These are phyloP conservation scores for Macrocentrus cingulum DNA, from an alignment of 1,140 invertebrate species.

Conservation along the genomic window DNA sequence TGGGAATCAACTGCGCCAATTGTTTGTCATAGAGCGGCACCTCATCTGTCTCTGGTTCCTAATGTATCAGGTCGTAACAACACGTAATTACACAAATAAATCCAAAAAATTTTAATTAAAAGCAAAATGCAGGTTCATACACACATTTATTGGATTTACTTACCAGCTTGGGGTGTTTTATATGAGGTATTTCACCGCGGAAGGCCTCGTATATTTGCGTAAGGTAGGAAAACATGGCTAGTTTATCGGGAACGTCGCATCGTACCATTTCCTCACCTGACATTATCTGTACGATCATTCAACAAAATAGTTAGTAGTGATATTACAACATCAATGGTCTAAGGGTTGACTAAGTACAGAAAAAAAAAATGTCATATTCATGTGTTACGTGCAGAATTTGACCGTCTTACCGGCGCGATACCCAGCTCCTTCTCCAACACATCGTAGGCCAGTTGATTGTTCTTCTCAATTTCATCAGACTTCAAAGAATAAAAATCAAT, in stretches of 20 bases:
- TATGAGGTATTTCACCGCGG: conserved; percentile 78
- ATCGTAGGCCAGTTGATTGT: conserved; percentile 83
- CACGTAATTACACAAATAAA: not conserved
- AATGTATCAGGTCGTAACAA: not conserved
- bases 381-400: not conserved
- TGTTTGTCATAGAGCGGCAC: conserved; percentile 45
- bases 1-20: conserved; percentile 49
- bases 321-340: conserved; percentile 17
- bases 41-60: conserved; percentile 53
- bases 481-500: conserved; percentile 73
- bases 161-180: conserved; percentile 76
- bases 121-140: no score
- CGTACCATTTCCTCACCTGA: conserved; percentile 78
- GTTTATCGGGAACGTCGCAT: conserved; percentile 71
- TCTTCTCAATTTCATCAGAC: conserved; percentile 65
- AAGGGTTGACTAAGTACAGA: not conserved
- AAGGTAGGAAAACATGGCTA: conserved; percentile 79
- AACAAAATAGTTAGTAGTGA: conserved; percentile 13
- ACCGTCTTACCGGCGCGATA: conserved; percentile 67
- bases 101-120: conserved; percentile 27
- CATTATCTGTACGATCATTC: conserved; percentile 65
- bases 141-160: no score
- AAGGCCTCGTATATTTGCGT: conserved; percentile 86
- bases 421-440: conserved; percentile 76
- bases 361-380: conserved; percentile 2